These are phyloP conservation scores for Bombycilla garrulus DNA, from an alignment of 2,113 vertebrate species.

Conservation along the genomic window DNA sequence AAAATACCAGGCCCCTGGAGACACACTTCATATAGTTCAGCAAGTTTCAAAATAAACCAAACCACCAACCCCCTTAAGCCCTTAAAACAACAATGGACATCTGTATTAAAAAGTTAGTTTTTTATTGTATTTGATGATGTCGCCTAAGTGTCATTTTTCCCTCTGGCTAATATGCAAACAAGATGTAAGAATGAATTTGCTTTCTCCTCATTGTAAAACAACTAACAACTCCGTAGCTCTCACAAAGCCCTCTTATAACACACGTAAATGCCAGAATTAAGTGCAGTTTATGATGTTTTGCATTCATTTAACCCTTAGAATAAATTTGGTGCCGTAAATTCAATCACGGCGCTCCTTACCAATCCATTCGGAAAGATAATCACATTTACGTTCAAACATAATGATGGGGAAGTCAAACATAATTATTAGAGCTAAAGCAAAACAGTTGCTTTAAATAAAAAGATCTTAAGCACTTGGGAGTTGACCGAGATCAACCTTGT, in stretches of 20 bases:
- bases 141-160: conserved; percentile 63
- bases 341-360: not conserved
- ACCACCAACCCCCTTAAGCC: conserved; percentile 68
- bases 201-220: not conserved
- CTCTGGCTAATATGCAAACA: conserved; percentile 38
- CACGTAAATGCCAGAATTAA: not conserved
- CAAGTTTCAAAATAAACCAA: conserved; percentile 81
- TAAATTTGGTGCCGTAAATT: not conserved
- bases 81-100: conserved; percentile 77
- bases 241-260: not conserved
- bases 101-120: conserved; percentile 73
- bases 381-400: not conserved
- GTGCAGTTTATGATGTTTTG: not conserved
- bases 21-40: conserved; percentile 77
- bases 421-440: not conserved
- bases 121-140: conserved; percentile 72
- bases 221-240: not conserved
- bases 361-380: not conserved
- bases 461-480: not conserved
- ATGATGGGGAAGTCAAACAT: not conserved
- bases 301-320: not conserved
- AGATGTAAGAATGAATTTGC: not conserved
- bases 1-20: conserved; percentile 76
- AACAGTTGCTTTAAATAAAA: not conserved
- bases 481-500: not conserved